A percentile compares a stretch with the other conserved stretches of the same genome.
phyloP scores from a whole-genome alignment of 2,888 invertebrate genomes.

The Quadroppia sp. region DNA sequence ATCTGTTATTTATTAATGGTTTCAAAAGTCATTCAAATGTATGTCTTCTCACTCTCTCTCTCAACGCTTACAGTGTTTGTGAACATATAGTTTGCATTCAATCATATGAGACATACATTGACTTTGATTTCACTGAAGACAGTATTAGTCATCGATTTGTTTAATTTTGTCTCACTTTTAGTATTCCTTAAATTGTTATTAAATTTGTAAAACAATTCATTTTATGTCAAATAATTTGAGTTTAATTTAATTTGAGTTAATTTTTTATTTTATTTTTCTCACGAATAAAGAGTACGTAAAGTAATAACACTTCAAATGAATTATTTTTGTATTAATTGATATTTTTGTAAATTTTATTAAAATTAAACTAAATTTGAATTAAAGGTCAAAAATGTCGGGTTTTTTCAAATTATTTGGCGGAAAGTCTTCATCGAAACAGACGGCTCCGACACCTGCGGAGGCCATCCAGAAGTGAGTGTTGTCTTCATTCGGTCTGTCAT shows the following conservation, averaged over 20 bases:
- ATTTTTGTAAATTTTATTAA: background rate
- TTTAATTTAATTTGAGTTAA: background rate
- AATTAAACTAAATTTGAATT: background rate
- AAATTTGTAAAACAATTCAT: background rate
- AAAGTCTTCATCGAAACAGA: slow-evolving; percentile 31
- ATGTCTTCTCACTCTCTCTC: too few species aligned
- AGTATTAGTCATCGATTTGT: slow-evolving; percentile 16
- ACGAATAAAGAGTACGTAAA: background rate
- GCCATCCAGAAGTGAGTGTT: slow-evolving; percentile 43
- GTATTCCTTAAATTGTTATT: background rate
- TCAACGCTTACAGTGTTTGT: background rate
- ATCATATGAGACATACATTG: slow-evolving; percentile 9
- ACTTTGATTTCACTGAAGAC: background rate
- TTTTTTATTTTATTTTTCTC: background rate
- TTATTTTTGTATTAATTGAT: too few species aligned
- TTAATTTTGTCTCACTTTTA: background rate
- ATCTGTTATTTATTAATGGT: too few species aligned
- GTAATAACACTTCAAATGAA: too few species aligned
- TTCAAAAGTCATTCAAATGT: too few species aligned
- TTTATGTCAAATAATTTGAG: background rate
- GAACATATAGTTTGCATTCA: background rate
- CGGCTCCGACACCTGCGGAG: slow-evolving; percentile 40
- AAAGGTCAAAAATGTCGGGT: slow-evolving; percentile 39
- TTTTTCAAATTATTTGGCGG: slow-evolving; percentile 43
- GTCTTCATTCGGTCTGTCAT: background rate